Evolutionary conservation across 2,888 invertebrate species (phyloP).

Genomic region (Sphaerophoria rueppellii): DNA sequence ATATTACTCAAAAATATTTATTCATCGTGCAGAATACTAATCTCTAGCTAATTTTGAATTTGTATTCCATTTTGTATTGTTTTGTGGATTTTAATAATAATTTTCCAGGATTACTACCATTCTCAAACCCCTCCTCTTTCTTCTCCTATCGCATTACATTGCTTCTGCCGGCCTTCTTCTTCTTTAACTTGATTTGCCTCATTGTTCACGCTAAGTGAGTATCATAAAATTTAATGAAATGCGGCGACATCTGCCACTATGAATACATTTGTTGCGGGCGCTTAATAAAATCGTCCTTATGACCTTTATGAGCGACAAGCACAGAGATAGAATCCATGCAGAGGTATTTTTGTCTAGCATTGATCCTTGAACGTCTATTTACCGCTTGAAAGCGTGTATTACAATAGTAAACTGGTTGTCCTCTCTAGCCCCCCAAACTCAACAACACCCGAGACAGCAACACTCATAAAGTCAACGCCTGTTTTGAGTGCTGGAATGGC

Average conservation of each 20-base stretch:
- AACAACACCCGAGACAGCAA: not conserved
- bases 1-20: constrained; percentile 37
- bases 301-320: constrained; percentile 42
- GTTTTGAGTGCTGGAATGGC: constrained; percentile 18
- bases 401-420: constrained; percentile 60
- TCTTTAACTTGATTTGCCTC: constrained; percentile 9
- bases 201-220: constrained; percentile 64
- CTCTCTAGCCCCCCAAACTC: too few relatives aligned
- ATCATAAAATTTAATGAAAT: constrained; percentile 73
- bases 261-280: constrained; percentile 73
- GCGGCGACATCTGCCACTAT: constrained; percentile 71
- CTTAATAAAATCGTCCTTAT: constrained; percentile 72
- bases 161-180: not conserved
- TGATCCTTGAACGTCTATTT: constrained; percentile 60
- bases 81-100: constrained; percentile 73
- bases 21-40: constrained; percentile 69
- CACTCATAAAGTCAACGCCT: not conserved
- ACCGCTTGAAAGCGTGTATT: constrained; percentile 62
- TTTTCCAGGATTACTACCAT: constrained; percentile 65
- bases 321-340: not conserved
- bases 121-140: not conserved
- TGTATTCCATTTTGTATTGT: constrained; percentile 70
- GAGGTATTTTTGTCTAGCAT: constrained; percentile 41
- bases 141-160: not conserved
- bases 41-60: constrained; percentile 68